Conservation (phyloP, 2,888 invertebrate species). For the Stenodera caucasica region DNA sequence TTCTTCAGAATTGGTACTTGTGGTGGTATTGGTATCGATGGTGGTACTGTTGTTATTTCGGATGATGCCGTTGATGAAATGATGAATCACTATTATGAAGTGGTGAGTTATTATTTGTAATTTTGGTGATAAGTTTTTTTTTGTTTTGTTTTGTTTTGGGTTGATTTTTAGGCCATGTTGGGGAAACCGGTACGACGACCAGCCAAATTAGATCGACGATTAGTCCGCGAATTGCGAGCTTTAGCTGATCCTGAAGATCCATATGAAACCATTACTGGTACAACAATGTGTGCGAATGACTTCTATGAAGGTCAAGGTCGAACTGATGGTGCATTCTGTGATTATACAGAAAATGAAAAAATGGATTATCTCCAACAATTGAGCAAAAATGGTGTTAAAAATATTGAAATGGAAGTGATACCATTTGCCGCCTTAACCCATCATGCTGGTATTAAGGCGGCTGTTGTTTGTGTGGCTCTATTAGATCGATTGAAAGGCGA, state of each 20-base stretch:
- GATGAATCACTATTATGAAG: conserved; percentile 76
- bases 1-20: conserved; percentile 95
- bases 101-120: conserved; percentile 67
- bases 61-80: conserved; percentile 90
- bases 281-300: conserved; percentile 95
- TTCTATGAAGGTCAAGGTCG: conserved; percentile 99
- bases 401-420: conserved; percentile 97
- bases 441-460: conserved; percentile 89
- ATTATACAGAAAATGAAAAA: conserved; percentile 88
- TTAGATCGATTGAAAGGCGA: conserved; percentile 92
- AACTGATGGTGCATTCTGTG: conserved; percentile 95
- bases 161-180: conserved; percentile 70
- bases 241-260: conserved; percentile 77
- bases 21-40: conserved; percentile 90
- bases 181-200: conserved; percentile 82
- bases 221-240: conserved; percentile 77
- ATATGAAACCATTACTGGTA: conserved; percentile 85
- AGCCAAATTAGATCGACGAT: conserved; percentile 78
- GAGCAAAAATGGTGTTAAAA: conserved; percentile 79
- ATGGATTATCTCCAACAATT: conserved; percentile 80
- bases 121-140: neutral
- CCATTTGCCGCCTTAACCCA: conserved; percentile 92
- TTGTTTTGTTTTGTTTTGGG: neutral
- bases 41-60: conserved; percentile 91
- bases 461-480: conserved; percentile 92